Conservation (phyloP, 2,113 vertebrate genomes). For the Pangasianodon gigas region DNA sequence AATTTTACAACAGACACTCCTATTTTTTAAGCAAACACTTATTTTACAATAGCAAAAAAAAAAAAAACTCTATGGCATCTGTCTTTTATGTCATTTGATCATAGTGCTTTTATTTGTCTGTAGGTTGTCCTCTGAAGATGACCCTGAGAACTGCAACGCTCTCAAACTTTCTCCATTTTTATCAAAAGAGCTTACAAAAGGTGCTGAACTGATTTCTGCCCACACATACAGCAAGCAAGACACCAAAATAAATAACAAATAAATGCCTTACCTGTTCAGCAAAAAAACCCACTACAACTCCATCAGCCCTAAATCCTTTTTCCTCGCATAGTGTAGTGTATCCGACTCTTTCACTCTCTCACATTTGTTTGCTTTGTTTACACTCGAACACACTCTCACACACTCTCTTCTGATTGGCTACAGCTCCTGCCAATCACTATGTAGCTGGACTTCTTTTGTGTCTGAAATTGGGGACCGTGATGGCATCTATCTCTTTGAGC, state of each 20-base stretch:
- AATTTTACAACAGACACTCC: background rate
- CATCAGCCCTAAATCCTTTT: background rate
- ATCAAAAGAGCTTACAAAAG: background rate
- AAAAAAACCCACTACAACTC: background rate
- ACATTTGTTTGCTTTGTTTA: background rate
- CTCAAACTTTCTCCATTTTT: background rate
- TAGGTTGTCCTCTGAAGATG: conserved; percentile 4
- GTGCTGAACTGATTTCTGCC: background rate
- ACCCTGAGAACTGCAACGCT: background rate
- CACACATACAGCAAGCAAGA: background rate
- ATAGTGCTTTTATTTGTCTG: background rate
- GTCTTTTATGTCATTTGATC: background rate
- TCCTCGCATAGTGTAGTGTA: background rate
- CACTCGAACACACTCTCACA: background rate
- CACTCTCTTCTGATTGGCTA: background rate
- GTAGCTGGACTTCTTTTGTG: background rate
- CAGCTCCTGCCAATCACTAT: background rate
- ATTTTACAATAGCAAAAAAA: background rate
- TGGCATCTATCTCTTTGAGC: background rate
- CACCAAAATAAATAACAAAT: background rate
- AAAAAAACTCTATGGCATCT: background rate
- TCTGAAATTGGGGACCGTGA: background rate
- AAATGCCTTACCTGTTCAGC: background rate
- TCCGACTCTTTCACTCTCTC: background rate
- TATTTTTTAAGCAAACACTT: background rate